phyloP scores from a whole-genome alignment of 2,113 vertebrate species.

The Uropsilus gracilis region DNA sequence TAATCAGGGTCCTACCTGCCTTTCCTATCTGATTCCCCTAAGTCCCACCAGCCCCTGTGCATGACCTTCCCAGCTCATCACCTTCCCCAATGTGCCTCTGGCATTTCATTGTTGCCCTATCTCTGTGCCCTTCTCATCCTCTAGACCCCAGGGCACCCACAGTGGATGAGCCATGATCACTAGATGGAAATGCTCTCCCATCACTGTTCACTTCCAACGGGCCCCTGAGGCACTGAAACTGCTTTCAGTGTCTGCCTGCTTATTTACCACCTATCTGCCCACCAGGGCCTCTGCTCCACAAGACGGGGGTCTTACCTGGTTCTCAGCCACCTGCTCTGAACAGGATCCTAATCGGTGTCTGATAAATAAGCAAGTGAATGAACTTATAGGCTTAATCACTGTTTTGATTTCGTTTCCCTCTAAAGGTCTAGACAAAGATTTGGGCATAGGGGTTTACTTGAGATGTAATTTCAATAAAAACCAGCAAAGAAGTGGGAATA shows the following conservation, averaged over 20 bases:
- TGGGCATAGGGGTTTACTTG: background rate
- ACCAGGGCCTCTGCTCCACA: background rate
- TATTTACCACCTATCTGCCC: background rate
- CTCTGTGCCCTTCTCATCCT: background rate
- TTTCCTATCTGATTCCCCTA: background rate
- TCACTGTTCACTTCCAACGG: background rate
- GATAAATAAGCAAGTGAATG: background rate
- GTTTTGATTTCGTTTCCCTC: background rate
- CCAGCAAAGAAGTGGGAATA: background rate
- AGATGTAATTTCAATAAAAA: background rate
- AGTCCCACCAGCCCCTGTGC: background rate
- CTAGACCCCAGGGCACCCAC: background rate
- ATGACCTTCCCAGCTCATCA: accelerated
- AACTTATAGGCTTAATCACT: background rate
- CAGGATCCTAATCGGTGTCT: background rate
- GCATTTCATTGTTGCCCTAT: accelerated
- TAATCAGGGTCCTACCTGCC: too few relatives aligned
- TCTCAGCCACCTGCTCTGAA: background rate
- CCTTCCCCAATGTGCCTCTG: background rate
- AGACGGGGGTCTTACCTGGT: background rate
- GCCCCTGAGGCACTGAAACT: background rate
- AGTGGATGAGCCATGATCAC: background rate
- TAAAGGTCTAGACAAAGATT: background rate
- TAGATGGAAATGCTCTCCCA: background rate
- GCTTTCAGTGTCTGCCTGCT: background rate